These are phyloP conservation scores for Furnarius figulus DNA, from an alignment of 2,113 vertebrate genomes.

Conservation along the genomic window DNA sequence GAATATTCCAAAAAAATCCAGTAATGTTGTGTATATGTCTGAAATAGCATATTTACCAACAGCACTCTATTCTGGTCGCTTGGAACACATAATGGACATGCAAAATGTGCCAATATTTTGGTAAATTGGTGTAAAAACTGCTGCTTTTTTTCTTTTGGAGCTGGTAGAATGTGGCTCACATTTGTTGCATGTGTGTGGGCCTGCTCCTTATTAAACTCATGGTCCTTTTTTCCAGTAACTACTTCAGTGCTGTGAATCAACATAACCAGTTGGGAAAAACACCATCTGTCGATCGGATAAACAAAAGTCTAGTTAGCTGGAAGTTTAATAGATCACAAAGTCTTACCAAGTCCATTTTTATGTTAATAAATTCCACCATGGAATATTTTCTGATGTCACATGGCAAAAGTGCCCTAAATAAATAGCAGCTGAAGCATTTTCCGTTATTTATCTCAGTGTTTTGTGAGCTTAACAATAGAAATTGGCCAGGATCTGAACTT, in stretches of 20 bases:
- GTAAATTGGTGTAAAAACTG: slow-evolving; percentile 12
- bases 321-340: slow-evolving; percentile 65
- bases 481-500: neutral
- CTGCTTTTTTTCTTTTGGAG: neutral
- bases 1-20: neutral
- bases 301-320: slow-evolving; percentile 60
- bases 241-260: slow-evolving; percentile 44
- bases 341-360: slow-evolving; percentile 53
- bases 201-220: slow-evolving; percentile 11
- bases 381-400: slow-evolving; percentile 58
- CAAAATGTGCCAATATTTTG: neutral
- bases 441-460: slow-evolving; percentile 7
- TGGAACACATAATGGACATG: neutral
- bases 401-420: slow-evolving; percentile 38
- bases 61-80: neutral
- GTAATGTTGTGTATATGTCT: neutral
- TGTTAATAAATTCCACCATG: slow-evolving; percentile 58
- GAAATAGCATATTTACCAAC: neutral
- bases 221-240: slow-evolving; percentile 45
- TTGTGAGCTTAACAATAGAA: slow-evolving; percentile 35
- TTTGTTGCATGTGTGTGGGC: neutral
- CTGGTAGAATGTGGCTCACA: neutral
- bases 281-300: slow-evolving; percentile 74
- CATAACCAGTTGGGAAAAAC: slow-evolving; percentile 64
- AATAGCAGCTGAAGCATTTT: slow-evolving; percentile 46